A percentile compares a stretch with the other conserved stretches of the same genome.
Conservation (phyloP, 2,888 invertebrate species). For the Tribolium freemani region DNA sequence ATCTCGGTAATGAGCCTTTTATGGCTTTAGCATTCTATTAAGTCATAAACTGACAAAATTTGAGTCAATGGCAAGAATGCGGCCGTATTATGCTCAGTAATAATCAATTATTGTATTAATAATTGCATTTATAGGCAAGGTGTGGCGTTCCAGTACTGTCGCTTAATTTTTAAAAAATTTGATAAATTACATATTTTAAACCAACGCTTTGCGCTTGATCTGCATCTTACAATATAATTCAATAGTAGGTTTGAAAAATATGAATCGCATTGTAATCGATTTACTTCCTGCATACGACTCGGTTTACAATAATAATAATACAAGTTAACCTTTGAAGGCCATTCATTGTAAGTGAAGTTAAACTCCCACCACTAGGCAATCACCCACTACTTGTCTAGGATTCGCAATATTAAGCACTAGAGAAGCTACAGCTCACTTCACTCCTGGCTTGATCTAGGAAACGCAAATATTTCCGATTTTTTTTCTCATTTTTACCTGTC, state of each 20-base stretch:
- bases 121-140: conserved; percentile 38
- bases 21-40: not conserved
- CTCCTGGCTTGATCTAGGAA: not conserved
- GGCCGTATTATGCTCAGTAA: conserved; percentile 19
- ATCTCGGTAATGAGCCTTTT: not conserved
- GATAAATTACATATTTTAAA: conserved; percentile 40
- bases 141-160: conserved; percentile 40
- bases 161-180: conserved; percentile 30
- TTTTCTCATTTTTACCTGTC: no score
- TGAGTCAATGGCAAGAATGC: conserved; percentile 9
- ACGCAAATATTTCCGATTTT: no score
- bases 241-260: conserved; percentile 17
- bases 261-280: conserved; percentile 27
- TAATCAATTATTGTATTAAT: conserved; percentile 40
- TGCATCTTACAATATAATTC: conserved; percentile 31
- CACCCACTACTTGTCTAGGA: conserved; percentile 54
- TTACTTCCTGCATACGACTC: conserved; percentile 36
- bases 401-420: conserved; percentile 38
- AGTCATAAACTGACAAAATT: not conserved
- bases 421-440: conserved; percentile 19
- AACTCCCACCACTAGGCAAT: conserved; percentile 52
- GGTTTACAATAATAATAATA: conserved; percentile 39
- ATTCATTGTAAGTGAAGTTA: conserved; percentile 42
- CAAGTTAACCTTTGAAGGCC: conserved; percentile 44
- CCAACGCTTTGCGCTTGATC: conserved; percentile 30